phyloP scores from a whole-genome alignment of 1,140 invertebrate species.

The Vanessa atalanta region DNA sequence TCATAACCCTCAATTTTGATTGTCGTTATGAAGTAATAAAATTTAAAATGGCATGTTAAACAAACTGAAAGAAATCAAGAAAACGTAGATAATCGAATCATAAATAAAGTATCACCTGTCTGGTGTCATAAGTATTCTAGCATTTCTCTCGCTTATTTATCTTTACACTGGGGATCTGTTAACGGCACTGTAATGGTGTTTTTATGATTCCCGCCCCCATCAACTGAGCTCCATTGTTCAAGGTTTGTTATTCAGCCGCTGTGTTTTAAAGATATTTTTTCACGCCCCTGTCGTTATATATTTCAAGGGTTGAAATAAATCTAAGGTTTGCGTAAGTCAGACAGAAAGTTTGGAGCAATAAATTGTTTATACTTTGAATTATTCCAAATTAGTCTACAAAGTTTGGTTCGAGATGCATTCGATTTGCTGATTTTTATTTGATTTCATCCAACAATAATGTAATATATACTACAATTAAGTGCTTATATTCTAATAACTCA shows the following conservation, averaged over 20 bases:
- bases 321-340: not conserved
- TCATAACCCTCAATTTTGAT: too few species aligned
- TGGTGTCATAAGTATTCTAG: conserved; percentile 26
- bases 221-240: conserved; percentile 33
- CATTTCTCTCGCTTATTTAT: conserved; percentile 31
- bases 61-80: not conserved
- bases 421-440: too few species aligned
- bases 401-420: too few species aligned
- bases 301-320: conserved; percentile 17
- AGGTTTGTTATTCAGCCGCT: conserved; percentile 27
- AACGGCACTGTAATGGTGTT: conserved; percentile 48
- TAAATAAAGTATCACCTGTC: conserved; percentile 31
- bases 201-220: conserved; percentile 45
- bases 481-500: too few species aligned
- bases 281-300: conserved; percentile 22
- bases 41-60: not conserved
- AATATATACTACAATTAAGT: too few species aligned
- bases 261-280: conserved; percentile 25
- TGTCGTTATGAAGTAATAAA: too few species aligned
- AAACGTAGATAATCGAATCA: conserved; percentile 11
- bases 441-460: too few species aligned
- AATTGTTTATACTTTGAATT: too few species aligned
- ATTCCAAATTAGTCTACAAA: too few species aligned
- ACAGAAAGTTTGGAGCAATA: not conserved
- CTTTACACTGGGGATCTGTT: conserved; percentile 36